phyloP scores from a whole-genome alignment of 64 coral and sea anemone species.

The Catalaphyllia jardinei region DNA sequence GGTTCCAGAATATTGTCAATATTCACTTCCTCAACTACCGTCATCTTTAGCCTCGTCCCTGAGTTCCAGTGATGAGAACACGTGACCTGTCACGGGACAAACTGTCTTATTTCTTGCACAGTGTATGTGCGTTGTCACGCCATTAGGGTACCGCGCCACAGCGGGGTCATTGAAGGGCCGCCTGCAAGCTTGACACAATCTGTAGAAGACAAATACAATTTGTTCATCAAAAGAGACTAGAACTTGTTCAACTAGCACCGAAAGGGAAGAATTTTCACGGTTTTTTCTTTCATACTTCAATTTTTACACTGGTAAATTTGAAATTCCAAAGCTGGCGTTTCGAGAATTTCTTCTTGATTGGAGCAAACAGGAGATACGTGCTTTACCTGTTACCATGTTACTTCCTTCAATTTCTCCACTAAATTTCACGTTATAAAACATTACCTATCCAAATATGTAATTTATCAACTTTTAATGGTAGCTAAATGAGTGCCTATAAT shows the following conservation, averaged over 20 bases:
- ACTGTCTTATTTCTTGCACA: conserved; percentile 92
- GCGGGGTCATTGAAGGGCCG: conserved; percentile 92
- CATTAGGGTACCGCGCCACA: conserved; percentile 94
- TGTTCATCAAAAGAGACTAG: neutral
- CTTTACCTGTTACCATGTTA: too few relatives aligned
- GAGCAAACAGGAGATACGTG: too few relatives aligned
- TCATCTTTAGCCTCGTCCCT: conserved; percentile 8
- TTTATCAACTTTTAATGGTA: too few relatives aligned
- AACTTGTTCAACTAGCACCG: neutral
- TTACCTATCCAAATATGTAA: neutral
- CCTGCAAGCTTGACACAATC: conserved; percentile 87
- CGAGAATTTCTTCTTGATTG: too few relatives aligned
- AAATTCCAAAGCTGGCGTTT: too few relatives aligned
- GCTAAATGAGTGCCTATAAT: neutral
- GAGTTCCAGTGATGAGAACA: conserved; percentile 73
- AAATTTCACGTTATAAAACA: neutral
- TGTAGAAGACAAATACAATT: conserved; percentile 11
- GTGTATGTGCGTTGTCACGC: conserved; percentile 93
- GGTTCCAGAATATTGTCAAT: neutral
- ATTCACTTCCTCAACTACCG: neutral
- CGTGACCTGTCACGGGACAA: conserved; percentile 97
- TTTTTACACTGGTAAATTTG: too few relatives aligned
- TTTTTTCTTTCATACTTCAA: too few relatives aligned
- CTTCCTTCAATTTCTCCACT: neutral
- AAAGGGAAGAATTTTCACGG: neutral